phyloP scores from a whole-genome alignment of 2,113 vertebrate genomes.

The Herpailurus yagouaroundi region DNA sequence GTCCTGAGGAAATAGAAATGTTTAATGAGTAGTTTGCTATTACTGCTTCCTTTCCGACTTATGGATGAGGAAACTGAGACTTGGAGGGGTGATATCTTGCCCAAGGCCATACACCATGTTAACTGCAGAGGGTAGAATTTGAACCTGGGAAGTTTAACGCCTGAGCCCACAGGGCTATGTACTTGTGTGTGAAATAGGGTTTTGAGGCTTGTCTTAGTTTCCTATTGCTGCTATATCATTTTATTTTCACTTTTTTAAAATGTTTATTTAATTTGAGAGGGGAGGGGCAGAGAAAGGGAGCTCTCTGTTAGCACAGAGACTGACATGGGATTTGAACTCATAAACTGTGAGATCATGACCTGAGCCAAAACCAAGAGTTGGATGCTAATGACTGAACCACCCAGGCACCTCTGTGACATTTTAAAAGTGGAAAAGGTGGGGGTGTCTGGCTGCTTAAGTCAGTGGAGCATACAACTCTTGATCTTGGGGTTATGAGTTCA shows the following conservation, averaged over 20 bases:
- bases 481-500: not conserved
- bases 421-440: not conserved
- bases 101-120: not conserved
- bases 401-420: not conserved
- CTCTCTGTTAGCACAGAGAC: too few species aligned
- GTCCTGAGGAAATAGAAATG: not conserved
- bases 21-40: not conserved
- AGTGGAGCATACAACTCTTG: not conserved
- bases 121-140: not conserved
- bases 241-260: not conserved
- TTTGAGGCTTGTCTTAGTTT: not conserved
- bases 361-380: too few species aligned
- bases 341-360: too few species aligned
- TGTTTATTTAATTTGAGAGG: too few species aligned
- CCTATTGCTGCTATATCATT: not conserved
- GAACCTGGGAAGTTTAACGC: not conserved
- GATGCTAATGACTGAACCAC: too few species aligned
- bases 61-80: not conserved
- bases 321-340: too few species aligned
- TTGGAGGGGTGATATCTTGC: not conserved
- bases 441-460: not conserved
- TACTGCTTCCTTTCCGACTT: not conserved
- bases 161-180: not conserved
- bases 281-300: too few species aligned
- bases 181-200: not conserved